Percentiles rank a stretch among this genome's conserved stretches.
Conservation (phyloP, 2,797 vertebrate species). For the Xyrichtys novacula region DNA sequence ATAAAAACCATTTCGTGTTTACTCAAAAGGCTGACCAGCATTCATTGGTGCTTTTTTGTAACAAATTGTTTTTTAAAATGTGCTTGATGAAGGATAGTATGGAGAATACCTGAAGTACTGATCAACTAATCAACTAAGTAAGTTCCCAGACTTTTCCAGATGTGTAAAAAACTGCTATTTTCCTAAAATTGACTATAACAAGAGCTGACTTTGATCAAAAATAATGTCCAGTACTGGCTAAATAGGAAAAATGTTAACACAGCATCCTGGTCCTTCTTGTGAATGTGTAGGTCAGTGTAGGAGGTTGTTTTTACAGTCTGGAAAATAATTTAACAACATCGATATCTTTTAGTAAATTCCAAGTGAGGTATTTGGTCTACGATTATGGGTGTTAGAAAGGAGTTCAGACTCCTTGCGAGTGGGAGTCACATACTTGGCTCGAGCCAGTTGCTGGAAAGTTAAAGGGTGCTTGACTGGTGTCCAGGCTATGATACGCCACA, state of each 20-base stretch:
- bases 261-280: not conserved
- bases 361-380: conserved; percentile 14
- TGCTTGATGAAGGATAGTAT: conserved; percentile 3
- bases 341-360: conserved; percentile 21
- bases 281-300: not conserved
- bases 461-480: conserved; percentile 25
- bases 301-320: conserved; percentile 22
- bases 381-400: conserved; percentile 28
- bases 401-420: conserved; percentile 33
- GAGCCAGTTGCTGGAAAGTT: conserved; percentile 15
- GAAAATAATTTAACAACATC: conserved; percentile 39
- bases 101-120: conserved; percentile 1
- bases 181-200: not conserved
- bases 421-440: conserved; percentile 42
- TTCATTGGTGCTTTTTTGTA: not conserved
- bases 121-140: not conserved
- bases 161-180: not conserved
- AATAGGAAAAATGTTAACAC: not conserved
- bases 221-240: too few relatives aligned
- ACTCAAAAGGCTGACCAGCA: not conserved
- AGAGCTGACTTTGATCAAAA: too few relatives aligned
- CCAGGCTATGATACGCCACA: conserved; percentile 18
- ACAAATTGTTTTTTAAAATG: not conserved
- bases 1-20: not conserved
- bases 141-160: not conserved